phyloP scores from a whole-genome alignment of 2,797 vertebrate species.

The Rhinophrynus dorsalis region DNA sequence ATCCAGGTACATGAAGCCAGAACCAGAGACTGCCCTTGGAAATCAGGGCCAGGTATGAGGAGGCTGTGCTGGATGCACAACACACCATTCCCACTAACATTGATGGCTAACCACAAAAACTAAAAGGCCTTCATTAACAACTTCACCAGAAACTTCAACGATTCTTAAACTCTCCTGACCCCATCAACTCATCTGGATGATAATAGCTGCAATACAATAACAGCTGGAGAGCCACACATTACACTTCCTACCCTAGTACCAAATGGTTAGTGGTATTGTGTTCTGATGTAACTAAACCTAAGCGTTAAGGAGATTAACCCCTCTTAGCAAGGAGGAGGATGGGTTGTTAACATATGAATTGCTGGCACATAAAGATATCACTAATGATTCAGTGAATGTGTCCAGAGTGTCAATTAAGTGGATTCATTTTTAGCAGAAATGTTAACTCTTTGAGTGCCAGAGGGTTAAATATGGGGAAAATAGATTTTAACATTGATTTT shows the following conservation, averaged over 20 bases:
- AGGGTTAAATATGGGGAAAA: background rate
- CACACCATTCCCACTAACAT: background rate
- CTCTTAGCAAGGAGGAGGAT: constrained; percentile 45
- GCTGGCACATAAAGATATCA: background rate
- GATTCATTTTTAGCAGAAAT: too few species aligned
- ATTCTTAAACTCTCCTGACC: background rate
- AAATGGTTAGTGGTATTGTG: background rate
- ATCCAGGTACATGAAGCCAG: too few species aligned
- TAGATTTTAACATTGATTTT: background rate
- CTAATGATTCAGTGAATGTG: background rate
- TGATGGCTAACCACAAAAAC: background rate
- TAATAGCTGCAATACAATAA: too few species aligned
- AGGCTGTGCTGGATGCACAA: too few species aligned
- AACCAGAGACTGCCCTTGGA: too few species aligned
- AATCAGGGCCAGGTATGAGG: too few species aligned
- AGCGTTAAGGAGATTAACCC: constrained; percentile 52
- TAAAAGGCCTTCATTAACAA: background rate
- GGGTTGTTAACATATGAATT: background rate
- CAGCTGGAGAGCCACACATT: background rate
- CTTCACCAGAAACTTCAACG: too few species aligned
- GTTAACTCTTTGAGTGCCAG: background rate
- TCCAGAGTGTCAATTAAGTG: too few species aligned
- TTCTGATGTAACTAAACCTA: constrained; percentile 49
- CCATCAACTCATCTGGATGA: too few species aligned
- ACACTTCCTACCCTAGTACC: background rate